Evolutionary conservation across 1,140 invertebrate genomes (phyloP).

Genomic region (Oppia nitens): DNA sequence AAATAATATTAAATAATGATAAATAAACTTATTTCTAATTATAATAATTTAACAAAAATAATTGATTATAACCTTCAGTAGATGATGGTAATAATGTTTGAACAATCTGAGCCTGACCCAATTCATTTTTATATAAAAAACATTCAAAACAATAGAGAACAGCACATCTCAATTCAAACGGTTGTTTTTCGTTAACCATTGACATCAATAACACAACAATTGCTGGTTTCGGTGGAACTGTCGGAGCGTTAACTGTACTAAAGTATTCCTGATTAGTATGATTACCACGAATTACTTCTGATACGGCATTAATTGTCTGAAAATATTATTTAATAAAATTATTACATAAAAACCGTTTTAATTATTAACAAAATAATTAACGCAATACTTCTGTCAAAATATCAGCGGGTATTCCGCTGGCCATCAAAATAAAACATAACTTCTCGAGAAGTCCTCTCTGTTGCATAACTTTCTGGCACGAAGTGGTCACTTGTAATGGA

Average conservation of each 20-base stretch:
- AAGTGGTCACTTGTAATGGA: conserved; percentile 51
- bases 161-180: conserved; percentile 72
- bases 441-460: conserved; percentile 50
- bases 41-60: conserved; percentile 7
- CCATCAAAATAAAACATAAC: conserved; percentile 77
- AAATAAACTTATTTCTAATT: not conserved
- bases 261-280: conserved; percentile 81
- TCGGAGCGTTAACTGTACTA: conserved; percentile 74
- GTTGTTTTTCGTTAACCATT: conserved; percentile 97
- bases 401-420: conserved; percentile 86
- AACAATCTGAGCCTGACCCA: conserved; percentile 68
- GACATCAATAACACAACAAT: conserved; percentile 91
- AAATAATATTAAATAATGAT: conserved; percentile 24
- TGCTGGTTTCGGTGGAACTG: conserved; percentile 70
- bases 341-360: not conserved
- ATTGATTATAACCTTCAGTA: conserved; percentile 40
- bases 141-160: conserved; percentile 95
- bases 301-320: conserved; percentile 76
- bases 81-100: conserved; percentile 74
- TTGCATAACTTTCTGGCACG: conserved; percentile 76
- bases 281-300: conserved; percentile 82
- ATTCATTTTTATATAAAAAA: conserved; percentile 81
- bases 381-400: conserved; percentile 59
- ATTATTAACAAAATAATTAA: conserved; percentile 1
- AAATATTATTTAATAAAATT: too few relatives aligned